A percentile compares a stretch with the other conserved stretches of the same genome.
Evolutionary conservation across 2,113 vertebrate genomes (phyloP).

Genomic region (Scomber japonicus): DNA sequence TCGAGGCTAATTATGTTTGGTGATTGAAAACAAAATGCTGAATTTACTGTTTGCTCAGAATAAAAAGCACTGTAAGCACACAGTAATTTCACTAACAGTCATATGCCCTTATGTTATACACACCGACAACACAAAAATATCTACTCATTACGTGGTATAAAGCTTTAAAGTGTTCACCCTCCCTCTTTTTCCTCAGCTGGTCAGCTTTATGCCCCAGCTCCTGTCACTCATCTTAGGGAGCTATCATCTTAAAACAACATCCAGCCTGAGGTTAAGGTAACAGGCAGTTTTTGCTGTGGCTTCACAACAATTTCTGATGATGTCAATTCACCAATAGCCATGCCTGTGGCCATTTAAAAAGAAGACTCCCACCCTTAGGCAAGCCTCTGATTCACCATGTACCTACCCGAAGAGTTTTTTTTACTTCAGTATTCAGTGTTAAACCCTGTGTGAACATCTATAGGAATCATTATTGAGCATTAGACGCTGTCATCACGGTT

Average conservation of each 20-base stretch:
- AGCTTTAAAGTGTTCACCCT: not conserved
- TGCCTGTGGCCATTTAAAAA: conserved; percentile 13
- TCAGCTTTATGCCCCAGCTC: not conserved
- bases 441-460: not conserved
- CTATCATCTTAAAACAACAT: not conserved
- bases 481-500: not conserved
- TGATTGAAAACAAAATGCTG: not conserved
- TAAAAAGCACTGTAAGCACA: too few relatives aligned
- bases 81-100: too few relatives aligned
- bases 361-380: not conserved
- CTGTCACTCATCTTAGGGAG: not conserved
- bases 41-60: not conserved
- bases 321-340: not conserved
- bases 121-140: not conserved
- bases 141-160: conserved; percentile 6
- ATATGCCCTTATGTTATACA: too few relatives aligned
- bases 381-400: not conserved
- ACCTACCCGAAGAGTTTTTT: not conserved
- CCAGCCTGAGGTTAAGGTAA: not conserved
- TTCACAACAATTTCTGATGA: too few relatives aligned
- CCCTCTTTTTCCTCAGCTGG: not conserved
- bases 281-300: not conserved
- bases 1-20: not conserved
- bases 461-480: not conserved
- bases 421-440: not conserved